Base-by-base conservation (phyloP, 2,888 invertebrate genomes). In the Ganaspis brasiliensis region DNA sequence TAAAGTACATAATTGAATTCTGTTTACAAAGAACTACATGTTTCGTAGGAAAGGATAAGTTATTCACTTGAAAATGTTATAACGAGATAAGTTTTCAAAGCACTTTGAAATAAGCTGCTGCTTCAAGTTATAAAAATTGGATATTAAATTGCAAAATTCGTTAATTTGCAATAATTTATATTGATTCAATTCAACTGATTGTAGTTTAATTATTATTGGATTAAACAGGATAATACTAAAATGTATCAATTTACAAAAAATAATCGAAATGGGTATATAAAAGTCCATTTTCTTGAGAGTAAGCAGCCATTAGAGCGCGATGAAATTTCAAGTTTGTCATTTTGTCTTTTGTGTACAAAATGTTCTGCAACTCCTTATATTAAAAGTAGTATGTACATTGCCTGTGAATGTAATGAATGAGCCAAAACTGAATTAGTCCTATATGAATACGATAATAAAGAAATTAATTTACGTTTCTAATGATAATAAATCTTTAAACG, bases 321-420 rank as follows among this genome's bases (percentile, higher is more conserved):
- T 67, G 40, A 59, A 35, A 14, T 9, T 24, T 40, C 8, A 40
- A 40, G 24, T 45, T 24, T 67, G 1, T 40, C 16, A 67, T 10
- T 21, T 67, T 67, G 37, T 45, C 45, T 67, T 67, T 67, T 67
- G n/a, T n/a, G n/a, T 67, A 67, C 67, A 67, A n/a, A 21, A 67
- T 21, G 12, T 21, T 67, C 45, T 14, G 12, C 10, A 40, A 2
- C 37, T 35, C 21, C 19, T 40, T 63, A 40, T 12, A 14, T 12
- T 10, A 63, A 63, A 45, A 24, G n/a, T 67, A 24, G n/a, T 67
- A 45, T 67, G 24, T 67, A 67, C 67, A 67, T 67, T 45, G 21
- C 24, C 40, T 12, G 40, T 40, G 45, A 67, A 67, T 67, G 24
- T 45, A 67, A 40, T 45, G 8, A 19, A 21, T 12, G 24, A 63